phyloP scores from a whole-genome alignment of 2,113 vertebrate genomes.

The Chitala chitala region DNA sequence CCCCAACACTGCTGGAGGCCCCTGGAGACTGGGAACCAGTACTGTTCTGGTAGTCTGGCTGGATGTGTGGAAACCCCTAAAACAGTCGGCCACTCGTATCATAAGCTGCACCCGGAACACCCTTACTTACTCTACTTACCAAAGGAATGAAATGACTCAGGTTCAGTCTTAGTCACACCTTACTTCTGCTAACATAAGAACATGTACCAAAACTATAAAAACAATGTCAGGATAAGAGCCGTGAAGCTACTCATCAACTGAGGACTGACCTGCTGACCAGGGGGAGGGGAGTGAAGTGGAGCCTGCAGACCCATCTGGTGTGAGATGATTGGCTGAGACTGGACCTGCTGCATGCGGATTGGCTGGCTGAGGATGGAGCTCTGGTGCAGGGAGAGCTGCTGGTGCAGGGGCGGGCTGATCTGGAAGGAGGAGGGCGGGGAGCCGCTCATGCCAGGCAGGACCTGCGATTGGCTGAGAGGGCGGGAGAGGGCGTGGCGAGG shows the following conservation, averaged over 20 bases:
- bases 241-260: neutral
- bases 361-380: constrained; percentile 87
- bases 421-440: constrained; percentile 90
- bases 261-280: constrained; percentile 85
- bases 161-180: too few species aligned
- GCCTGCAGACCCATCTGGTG: constrained; percentile 95
- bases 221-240: too few species aligned
- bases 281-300: constrained; percentile 85
- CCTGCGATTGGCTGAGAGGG: constrained; percentile 80
- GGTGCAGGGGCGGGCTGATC: constrained; percentile 90
- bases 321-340: constrained; percentile 88
- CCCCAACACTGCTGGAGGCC: constrained; percentile 69
- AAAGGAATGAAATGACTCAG: too few species aligned
- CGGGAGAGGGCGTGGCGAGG: constrained; percentile 80
- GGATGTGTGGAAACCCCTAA: constrained; percentile 88
- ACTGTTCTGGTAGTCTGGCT: constrained; percentile 85
- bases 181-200: too few species aligned
- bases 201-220: neutral
- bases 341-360: constrained; percentile 92
- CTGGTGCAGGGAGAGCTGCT: constrained; percentile 93
- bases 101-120: neutral
- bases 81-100: neutral
- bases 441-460: constrained; percentile 91
- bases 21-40: constrained; percentile 87
- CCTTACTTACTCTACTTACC: too few species aligned